A percentile compares a stretch with the other conserved stretches of the same genome.
Evolutionary conservation across 2,888 invertebrate species (phyloP).

Genomic region (Parnassius orleans): DNA sequence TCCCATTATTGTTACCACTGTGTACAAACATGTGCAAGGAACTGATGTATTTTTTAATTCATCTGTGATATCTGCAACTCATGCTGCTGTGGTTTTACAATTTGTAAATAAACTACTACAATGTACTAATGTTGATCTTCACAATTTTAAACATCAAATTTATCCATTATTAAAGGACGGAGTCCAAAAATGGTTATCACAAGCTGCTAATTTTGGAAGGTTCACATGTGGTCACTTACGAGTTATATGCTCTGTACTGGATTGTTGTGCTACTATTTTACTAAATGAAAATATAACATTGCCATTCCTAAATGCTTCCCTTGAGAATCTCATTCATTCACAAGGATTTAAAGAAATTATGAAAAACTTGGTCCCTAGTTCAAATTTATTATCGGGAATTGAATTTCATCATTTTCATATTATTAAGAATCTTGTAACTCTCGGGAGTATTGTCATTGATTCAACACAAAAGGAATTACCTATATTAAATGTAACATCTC

Average conservation of each 20-base stretch:
- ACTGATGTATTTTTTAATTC: constrained; percentile 72
- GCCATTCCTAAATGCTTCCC: constrained; percentile 51
- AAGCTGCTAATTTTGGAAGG: constrained; percentile 55
- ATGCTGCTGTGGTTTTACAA: constrained; percentile 80
- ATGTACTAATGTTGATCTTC: constrained; percentile 42
- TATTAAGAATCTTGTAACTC: constrained; percentile 59
- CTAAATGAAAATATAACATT: constrained; percentile 51
- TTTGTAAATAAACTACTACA: constrained; percentile 59
- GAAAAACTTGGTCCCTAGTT: constrained; percentile 57
- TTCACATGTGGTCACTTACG: constrained; percentile 73
- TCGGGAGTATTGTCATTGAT: constrained; percentile 57
- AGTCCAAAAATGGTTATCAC: constrained; percentile 72
- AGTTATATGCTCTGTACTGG: constrained; percentile 58
- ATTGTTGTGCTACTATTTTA: constrained; percentile 61
- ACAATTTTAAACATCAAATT: constrained; percentile 55
- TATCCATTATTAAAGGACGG: constrained; percentile 67
- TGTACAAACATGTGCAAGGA: constrained; percentile 81
- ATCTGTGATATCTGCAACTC: constrained; percentile 78
- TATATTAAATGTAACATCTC: constrained; percentile 56
- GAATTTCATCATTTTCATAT: constrained; percentile 54
- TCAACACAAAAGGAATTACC: constrained; percentile 62
- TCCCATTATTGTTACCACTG: constrained; percentile 77
- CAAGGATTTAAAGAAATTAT: constrained; percentile 67
- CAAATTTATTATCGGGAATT: constrained; percentile 67
- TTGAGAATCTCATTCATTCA: constrained; percentile 62